phyloP scores from a whole-genome alignment of 2,797 vertebrate species.

The Cetoscarus ocellatus region DNA sequence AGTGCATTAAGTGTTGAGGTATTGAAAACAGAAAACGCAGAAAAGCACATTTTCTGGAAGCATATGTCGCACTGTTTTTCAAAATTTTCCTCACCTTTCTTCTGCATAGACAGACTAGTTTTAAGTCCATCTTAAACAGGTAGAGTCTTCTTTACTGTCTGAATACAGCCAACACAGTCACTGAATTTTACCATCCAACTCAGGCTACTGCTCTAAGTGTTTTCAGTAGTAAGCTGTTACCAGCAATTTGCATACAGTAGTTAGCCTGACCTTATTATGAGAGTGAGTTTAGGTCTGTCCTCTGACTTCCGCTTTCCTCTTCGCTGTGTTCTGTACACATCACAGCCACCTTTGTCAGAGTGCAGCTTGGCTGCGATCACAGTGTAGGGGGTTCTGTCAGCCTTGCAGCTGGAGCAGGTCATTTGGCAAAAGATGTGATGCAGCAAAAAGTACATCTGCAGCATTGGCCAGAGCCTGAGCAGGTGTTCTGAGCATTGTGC shows the following conservation, averaged over 20 bases:
- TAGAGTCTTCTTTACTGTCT: too few relatives aligned
- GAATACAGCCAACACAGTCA: too few relatives aligned
- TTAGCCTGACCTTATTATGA: neutral
- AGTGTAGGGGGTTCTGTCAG: slow-evolving; percentile 9
- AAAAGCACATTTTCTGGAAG: too few relatives aligned
- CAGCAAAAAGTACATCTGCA: slow-evolving; percentile 64
- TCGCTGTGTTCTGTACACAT: neutral
- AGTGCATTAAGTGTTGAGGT: too few relatives aligned
- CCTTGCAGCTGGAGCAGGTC: slow-evolving; percentile 32
- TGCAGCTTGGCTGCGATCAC: slow-evolving; percentile 9
- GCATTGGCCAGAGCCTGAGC: slow-evolving; percentile 27
- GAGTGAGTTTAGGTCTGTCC: neutral
- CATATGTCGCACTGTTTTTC: too few relatives aligned
- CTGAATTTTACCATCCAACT: neutral
- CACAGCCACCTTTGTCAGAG: neutral
- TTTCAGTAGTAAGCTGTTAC: too few relatives aligned
- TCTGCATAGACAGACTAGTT: too few relatives aligned
- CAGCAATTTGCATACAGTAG: too few relatives aligned
- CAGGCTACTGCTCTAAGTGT: neutral
- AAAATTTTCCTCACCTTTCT: too few relatives aligned
- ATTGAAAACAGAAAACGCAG: too few relatives aligned
- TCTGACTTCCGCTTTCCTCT: neutral
- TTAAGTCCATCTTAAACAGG: too few relatives aligned
- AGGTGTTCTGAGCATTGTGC: slow-evolving; percentile 6
- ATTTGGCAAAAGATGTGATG: slow-evolving; percentile 54